Percentiles rank a stretch among this genome's conserved stretches.
Conservation (phyloP, 2,888 invertebrate genomes). For the Lottia scabra region DNA sequence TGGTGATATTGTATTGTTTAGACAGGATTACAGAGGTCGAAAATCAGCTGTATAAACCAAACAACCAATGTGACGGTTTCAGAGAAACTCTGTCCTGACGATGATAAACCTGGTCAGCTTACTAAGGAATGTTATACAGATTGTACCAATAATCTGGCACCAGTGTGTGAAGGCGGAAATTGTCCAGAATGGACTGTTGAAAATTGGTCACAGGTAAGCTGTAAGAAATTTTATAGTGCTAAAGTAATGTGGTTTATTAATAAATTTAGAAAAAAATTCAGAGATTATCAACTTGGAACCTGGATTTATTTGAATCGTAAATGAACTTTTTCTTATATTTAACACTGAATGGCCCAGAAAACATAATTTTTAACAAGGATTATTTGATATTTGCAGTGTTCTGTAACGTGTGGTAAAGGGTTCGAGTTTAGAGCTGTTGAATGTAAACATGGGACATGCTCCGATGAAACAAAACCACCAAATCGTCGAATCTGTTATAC, state of each 20-base stretch:
- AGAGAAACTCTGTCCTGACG: neutral
- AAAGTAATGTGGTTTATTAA: neutral
- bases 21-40: constrained; percentile 19
- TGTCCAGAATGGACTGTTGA: constrained; percentile 4
- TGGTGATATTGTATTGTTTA: constrained; percentile 7
- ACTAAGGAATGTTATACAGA: neutral
- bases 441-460: constrained; percentile 71
- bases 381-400: constrained; percentile 75
- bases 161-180: neutral
- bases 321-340: too few relatives aligned
- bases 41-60: constrained; percentile 1
- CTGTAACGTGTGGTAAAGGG: constrained; percentile 82
- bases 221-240: neutral
- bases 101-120: neutral
- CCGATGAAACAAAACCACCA: neutral
- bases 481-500: neutral
- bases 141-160: neutral
- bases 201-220: constrained; percentile 15
- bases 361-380: too few relatives aligned
- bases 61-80: neutral
- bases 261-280: too few relatives aligned
- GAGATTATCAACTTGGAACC: too few relatives aligned
- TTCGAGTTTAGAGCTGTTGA: constrained; percentile 36
- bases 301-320: too few relatives aligned
- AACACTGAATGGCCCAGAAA: too few relatives aligned